Base-by-base conservation (phyloP, 2,888 invertebrate genomes). In the Panorpa germanica region DNA sequence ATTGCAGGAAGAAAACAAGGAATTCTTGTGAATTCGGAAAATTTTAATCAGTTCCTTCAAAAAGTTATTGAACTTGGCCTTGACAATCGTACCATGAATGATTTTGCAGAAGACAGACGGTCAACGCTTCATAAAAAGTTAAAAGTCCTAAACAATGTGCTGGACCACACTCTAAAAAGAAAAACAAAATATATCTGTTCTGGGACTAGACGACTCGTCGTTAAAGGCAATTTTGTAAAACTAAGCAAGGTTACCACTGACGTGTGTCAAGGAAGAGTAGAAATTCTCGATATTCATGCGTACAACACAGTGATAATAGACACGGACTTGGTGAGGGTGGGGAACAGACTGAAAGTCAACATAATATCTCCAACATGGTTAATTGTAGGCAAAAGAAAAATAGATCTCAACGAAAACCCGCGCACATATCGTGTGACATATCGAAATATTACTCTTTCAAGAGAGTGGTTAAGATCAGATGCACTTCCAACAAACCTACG, bases 231-330 rank as follows among this genome's bases (percentile, higher is more conserved):
- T 8, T 13, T 15, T 20, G 6, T 30, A 8, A 18, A 25, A 14
- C n/a, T 30, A 3, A 17, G 13, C 3, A 25, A 30, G n/a, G 17
- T 30, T 9, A 9, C 16, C 3, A 16, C 17, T 10, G 19, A 16
- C 3, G 5, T 7, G 2, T 29, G 29, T 12, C 2, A 4, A 8
- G 5, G 19, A 14, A 21, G 6, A 3, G 8, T 3, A 9, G 8
- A 10, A 30, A 10, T 10, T 5, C 27, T 31, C 3, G 11, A 17
- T 13, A 28, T 35, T 4, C 28, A 14, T 12, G 35, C 35, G 7
- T 8, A 26, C 8, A 28, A 35, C 19, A 33, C 18, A 16, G 10
- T 35, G 10, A 33, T 33, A 14, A 25, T 35, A n/a, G 29, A 35
- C 17, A 6, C 10, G 2, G 29, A 31, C 31, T 4, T 35, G 5